Percentiles rank a stretch among this genome's conserved stretches.
Conservation (phyloP, 2,888 invertebrate genomes). For the Amaurobius ferox region DNA sequence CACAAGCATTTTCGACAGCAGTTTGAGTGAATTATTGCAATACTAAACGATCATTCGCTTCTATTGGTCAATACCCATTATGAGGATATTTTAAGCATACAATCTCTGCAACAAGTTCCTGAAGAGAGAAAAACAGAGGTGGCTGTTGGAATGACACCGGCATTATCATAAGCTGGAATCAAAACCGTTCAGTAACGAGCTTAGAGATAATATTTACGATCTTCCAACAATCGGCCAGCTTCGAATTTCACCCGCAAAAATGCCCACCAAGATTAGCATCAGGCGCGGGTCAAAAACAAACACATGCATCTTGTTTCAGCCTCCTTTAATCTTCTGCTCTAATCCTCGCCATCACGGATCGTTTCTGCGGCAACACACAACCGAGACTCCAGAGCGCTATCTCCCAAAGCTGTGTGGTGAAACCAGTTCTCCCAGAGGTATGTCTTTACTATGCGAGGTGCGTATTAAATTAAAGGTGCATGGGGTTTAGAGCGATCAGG, state of each 20-base stretch:
- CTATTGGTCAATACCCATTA: no score
- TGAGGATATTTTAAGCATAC: no score
- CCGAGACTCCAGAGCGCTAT: not conserved
- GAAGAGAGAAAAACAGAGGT: no score
- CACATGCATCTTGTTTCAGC: conserved; percentile 1
- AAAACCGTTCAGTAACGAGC: not conserved
- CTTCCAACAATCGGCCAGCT: not conserved
- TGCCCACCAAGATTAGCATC: not conserved
- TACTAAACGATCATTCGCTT: no score
- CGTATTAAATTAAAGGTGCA: conserved; percentile 4
- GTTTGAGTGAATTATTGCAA: no score
- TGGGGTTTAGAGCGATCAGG: not conserved
- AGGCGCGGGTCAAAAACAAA: not conserved
- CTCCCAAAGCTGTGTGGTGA: not conserved
- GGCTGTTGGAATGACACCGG: not conserved
- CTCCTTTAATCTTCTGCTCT: not conserved
- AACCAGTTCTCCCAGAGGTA: not conserved
- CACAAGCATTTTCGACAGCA: no score
- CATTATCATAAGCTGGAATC: not conserved
- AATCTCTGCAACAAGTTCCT: no score
- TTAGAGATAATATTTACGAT: not conserved
- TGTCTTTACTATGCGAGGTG: not conserved
- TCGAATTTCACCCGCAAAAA: not conserved
- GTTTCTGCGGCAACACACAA: not conserved
- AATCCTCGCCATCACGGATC: not conserved